Evolutionary conservation across 92 coral and sea anemone species (phyloP), one percentile per base, ranked within the genome.

Genomic region (Palythoa caribaeorum): DNA sequence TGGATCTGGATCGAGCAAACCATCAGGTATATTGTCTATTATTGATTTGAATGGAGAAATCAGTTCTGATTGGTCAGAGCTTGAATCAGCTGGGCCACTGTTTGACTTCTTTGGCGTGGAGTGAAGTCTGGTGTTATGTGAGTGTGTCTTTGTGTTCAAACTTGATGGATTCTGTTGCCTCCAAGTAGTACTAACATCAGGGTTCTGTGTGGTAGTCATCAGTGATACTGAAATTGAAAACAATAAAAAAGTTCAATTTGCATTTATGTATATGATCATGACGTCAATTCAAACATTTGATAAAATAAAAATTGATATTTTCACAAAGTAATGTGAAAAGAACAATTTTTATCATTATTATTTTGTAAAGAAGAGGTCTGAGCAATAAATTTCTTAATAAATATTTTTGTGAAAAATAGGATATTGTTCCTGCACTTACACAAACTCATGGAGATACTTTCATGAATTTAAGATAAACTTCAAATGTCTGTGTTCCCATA

Each of bases 41-140:
- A 89, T 90, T 37, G 98, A 92, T 80, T 97, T 91, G 78, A 95
- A 94, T 53, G 99, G 99, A 38, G 99, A 97, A 72, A 94, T 84
- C 65, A 93, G 77, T 36, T 91, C 95, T 11, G 87, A 80, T 21
- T 84, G 84, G 6, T 73, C 83, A 17, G 86, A 60, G 36, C 84
- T n/a, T 38, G 75, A 20, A 51, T 36, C 28, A 28, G 28, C 38
- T 52, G 65, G 9, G 20, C 48, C 76, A 81, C 76, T 81, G 28
- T 68, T 50, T 8, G 21, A 39, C 59, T 81, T 81, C 44, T 81
- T 81, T 21, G 86, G 86, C 21, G 86, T 81, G 38, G 86, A 81
- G 28, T 81, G 86, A 28, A 65, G 76, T 40, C 76, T 81, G 60
- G 86, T 81, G 76, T 81, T 81, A 52, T 81, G 76, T 12, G 44